phyloP scores from a whole-genome alignment of 2,113 vertebrate species.

The Meleagris gallopavo region DNA sequence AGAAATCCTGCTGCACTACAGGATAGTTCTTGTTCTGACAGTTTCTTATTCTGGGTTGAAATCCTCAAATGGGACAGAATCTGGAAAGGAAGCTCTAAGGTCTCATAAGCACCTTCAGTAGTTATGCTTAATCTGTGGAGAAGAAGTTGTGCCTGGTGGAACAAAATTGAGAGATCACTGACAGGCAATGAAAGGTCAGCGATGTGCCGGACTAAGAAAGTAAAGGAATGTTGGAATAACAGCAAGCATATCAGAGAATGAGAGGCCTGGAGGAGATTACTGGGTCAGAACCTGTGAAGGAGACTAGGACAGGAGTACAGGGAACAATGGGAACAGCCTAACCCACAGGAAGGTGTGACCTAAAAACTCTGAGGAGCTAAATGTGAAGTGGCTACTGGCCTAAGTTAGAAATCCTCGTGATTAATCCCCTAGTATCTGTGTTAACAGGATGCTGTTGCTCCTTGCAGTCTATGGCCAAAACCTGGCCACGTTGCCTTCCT shows the following conservation, averaged over 20 bases:
- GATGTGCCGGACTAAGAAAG: neutral
- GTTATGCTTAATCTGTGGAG: neutral
- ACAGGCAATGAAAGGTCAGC: neutral
- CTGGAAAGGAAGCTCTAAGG: neutral
- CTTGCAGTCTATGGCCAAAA: neutral
- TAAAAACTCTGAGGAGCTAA: neutral
- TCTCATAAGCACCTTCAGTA: neutral
- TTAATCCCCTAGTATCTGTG: neutral
- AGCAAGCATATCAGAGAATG: neutral
- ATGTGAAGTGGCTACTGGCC: neutral
- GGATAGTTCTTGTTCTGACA: neutral
- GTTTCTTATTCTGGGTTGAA: neutral
- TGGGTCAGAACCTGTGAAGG: neutral
- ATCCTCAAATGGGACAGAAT: neutral
- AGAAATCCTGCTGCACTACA: neutral
- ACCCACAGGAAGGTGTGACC: neutral
- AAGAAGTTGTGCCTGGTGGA: neutral
- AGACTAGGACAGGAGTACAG: neutral
- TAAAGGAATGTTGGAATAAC: neutral
- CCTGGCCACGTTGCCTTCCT: neutral
- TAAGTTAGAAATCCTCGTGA: neutral
- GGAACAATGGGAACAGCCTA: neutral
- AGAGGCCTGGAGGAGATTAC: neutral
- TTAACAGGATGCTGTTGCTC: neutral
- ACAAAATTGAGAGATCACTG: neutral